Evolutionary conservation across 1,140 invertebrate species (phyloP).

Genomic region (Bicyclus anynana): DNA sequence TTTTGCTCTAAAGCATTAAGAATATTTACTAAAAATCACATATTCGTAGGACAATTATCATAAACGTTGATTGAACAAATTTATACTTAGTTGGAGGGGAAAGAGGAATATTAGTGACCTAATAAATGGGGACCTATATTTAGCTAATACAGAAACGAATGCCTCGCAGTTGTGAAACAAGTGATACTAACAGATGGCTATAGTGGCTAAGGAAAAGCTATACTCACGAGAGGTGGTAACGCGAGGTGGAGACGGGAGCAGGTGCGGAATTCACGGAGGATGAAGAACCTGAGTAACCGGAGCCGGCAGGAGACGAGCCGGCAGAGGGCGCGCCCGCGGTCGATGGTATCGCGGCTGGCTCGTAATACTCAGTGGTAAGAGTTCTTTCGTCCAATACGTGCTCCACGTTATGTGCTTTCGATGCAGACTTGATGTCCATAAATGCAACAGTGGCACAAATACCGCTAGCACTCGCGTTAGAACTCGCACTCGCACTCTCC

Average conservation of each 20-base stretch:
- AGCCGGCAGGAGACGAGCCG: constrained; percentile 78
- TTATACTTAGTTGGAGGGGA: background rate
- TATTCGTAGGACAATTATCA: too few relatives aligned
- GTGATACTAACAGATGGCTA: constrained; percentile 39
- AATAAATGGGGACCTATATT: background rate
- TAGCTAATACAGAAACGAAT: background rate
- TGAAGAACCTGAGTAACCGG: constrained; percentile 78
- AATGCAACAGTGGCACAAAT: constrained; percentile 94
- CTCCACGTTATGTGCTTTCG: constrained; percentile 93
- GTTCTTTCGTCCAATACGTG: constrained; percentile 91
- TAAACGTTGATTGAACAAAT: background rate
- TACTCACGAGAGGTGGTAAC: constrained; percentile 74
- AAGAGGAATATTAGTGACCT: background rate
- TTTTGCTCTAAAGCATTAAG: too few relatives aligned
- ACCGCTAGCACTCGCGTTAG: constrained; percentile 72
- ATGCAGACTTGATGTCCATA: constrained; percentile 97
- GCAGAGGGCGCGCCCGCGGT: constrained; percentile 73
- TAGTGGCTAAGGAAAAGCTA: constrained; percentile 28
- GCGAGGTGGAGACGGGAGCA: constrained; percentile 66
- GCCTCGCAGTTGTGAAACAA: background rate
- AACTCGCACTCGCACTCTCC: constrained; percentile 77
- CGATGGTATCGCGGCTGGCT: constrained; percentile 86
- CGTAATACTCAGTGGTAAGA: constrained; percentile 95
- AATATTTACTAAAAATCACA: too few relatives aligned
- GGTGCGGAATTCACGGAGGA: constrained; percentile 79